Conservation (phyloP, 2,113 vertebrate species). For the Ammospiza nelsoni region DNA sequence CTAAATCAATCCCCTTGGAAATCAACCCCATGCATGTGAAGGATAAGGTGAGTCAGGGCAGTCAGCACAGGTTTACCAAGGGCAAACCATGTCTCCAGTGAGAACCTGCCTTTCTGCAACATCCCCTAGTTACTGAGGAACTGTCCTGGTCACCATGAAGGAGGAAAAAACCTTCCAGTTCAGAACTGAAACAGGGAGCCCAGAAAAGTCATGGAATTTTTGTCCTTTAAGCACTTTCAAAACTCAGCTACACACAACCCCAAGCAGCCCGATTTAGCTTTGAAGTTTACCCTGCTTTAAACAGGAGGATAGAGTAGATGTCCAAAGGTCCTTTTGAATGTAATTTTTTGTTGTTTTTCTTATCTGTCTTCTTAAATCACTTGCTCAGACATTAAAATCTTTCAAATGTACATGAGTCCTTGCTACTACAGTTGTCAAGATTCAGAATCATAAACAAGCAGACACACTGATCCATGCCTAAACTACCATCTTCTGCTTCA, state of each 20-base stretch:
- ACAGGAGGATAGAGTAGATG: not conserved
- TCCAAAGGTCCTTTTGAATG: not conserved
- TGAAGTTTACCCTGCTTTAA: not conserved
- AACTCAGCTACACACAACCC: not conserved
- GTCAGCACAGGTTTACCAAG: not conserved
- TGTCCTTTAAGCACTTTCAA: not conserved
- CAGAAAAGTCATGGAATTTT: not conserved
- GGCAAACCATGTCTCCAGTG: not conserved
- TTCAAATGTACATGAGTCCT: not conserved
- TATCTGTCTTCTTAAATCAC: not conserved
- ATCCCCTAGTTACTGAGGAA: not conserved
- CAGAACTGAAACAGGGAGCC: not conserved
- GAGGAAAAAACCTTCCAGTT: not conserved
- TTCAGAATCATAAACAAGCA: not conserved
- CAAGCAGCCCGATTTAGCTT: not conserved
- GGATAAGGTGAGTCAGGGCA: not conserved
- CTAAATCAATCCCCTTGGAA: not conserved
- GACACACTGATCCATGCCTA: not conserved
- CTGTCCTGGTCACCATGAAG: no score
- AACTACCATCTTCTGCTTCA: not conserved
- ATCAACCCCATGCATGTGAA: not conserved
- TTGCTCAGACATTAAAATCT: not conserved
- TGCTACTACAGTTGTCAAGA: not conserved
- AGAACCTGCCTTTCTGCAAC: not conserved
- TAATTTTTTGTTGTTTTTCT: not conserved